Conservation (phyloP, 2,888 invertebrate species). For the Lymantria dispar region DNA sequence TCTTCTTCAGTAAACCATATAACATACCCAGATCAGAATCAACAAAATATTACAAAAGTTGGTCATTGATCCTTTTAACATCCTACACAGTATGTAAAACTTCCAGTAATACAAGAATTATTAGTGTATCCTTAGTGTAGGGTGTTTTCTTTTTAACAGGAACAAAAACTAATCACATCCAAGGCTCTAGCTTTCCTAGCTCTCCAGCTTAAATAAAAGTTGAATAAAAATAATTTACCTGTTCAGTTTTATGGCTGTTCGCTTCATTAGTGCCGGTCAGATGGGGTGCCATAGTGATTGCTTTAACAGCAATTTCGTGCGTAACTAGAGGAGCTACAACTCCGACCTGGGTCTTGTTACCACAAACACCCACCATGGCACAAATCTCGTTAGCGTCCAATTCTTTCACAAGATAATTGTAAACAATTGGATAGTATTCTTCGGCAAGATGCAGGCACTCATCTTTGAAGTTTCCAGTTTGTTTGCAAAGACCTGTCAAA, state of each 20-base stretch:
- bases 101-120: too few relatives aligned
- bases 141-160: too few relatives aligned
- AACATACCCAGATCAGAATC: too few relatives aligned
- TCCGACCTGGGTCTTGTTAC: constrained; percentile 63
- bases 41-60: too few relatives aligned
- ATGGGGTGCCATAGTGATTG: constrained; percentile 31
- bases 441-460: constrained; percentile 91
- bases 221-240: constrained; percentile 30
- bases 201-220: too few relatives aligned
- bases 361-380: constrained; percentile 86
- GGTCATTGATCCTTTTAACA: too few relatives aligned
- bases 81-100: too few relatives aligned
- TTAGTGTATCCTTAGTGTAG: too few relatives aligned
- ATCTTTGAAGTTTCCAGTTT: constrained; percentile 86
- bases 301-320: constrained; percentile 59
- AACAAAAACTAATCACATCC: too few relatives aligned
- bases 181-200: too few relatives aligned
- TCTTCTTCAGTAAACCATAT: too few relatives aligned
- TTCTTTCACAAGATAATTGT: constrained; percentile 85
- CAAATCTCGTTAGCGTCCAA: constrained; percentile 88
- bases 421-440: constrained; percentile 89
- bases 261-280: constrained; percentile 65
- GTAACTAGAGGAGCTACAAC: constrained; percentile 85
- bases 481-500: constrained; percentile 87
- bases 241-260: constrained; percentile 48